Conservation (phyloP, 2,888 invertebrate genomes). For the Amphiduros pacificus region DNA sequence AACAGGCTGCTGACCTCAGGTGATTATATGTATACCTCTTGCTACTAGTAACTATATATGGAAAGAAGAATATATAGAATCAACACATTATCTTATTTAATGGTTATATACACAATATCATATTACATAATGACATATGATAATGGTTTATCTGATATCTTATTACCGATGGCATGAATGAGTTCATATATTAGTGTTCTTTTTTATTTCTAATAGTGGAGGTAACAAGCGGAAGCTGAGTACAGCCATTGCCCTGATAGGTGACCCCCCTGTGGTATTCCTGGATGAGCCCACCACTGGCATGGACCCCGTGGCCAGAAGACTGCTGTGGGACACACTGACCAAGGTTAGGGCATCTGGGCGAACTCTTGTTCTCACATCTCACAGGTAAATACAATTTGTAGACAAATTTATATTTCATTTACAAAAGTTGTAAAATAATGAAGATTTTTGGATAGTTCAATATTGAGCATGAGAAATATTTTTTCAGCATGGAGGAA, state of each 20-base stretch:
- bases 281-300: slow-evolving; percentile 62
- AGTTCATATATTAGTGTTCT: neutral
- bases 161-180: neutral
- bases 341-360: slow-evolving; percentile 71
- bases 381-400: slow-evolving; percentile 61
- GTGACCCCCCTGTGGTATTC: slow-evolving; percentile 35
- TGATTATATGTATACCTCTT: neutral
- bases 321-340: slow-evolving; percentile 78
- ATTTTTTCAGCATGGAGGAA: slow-evolving; percentile 71
- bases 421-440: neutral
- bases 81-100: too few relatives aligned
- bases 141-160: too few relatives aligned
- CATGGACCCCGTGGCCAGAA: slow-evolving; percentile 77
- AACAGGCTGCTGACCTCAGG: slow-evolving; percentile 39
- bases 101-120: too few relatives aligned
- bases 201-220: slow-evolving; percentile 59
- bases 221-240: slow-evolving; percentile 41
- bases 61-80: too few relatives aligned
- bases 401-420: neutral
- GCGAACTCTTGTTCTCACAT: slow-evolving; percentile 76
- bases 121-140: too few relatives aligned
- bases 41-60: too few relatives aligned
- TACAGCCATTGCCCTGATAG: slow-evolving; percentile 37
- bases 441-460: neutral
- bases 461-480: neutral